These are phyloP conservation scores for Tyrannus savana DNA, from an alignment of 2,113 vertebrate species.

Conservation along the genomic window DNA sequence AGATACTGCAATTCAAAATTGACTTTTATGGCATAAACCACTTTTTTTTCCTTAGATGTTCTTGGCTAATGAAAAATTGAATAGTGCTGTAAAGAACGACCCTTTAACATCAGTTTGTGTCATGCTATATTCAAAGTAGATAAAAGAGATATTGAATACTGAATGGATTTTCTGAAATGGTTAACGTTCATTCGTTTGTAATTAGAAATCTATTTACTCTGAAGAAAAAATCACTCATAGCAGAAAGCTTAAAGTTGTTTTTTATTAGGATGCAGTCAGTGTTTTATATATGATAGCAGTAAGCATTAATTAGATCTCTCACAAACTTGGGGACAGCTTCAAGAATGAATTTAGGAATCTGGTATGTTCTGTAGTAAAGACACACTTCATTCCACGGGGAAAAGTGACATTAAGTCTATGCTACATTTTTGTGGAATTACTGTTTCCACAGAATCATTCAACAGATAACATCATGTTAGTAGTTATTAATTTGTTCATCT, in stretches of 20 bases:
- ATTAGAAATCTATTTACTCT: neutral
- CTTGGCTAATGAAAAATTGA: neutral
- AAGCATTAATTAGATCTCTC: neutral
- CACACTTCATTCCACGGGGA: neutral
- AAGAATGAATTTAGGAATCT: neutral
- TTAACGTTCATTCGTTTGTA: neutral
- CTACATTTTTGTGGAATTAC: conserved; percentile 20
- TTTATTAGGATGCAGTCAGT: neutral
- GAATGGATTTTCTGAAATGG: neutral
- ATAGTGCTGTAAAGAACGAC: neutral
- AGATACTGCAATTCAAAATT: neutral
- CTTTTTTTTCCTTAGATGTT: neutral
- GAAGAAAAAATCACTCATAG: neutral
- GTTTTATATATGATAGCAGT: neutral
- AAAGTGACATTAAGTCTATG: neutral
- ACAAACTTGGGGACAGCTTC: neutral
- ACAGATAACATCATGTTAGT: conserved; percentile 39
- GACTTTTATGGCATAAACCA: neutral
- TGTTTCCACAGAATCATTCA: conserved; percentile 42
- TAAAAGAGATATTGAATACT: neutral
- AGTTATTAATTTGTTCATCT: conserved; percentile 63
- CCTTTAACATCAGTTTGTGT: neutral
- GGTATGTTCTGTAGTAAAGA: neutral
- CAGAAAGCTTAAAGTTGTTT: neutral
- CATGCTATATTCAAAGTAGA: neutral